Conservation (phyloP, 2,113 vertebrate species). For the Xyliphius kryptos region DNA sequence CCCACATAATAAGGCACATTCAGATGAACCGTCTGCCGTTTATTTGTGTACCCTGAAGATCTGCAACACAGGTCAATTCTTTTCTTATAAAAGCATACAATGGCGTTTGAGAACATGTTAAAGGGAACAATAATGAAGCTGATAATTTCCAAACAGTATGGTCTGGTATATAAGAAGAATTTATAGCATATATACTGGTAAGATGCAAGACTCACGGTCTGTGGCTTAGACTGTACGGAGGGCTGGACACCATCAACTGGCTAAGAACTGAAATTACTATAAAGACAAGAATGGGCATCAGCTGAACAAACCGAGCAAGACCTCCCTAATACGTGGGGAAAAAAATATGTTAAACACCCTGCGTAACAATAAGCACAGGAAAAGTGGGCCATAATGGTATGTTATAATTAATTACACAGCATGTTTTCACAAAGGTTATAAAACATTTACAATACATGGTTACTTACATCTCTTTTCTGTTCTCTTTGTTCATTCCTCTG, state of each 20-base stretch:
- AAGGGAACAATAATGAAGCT: too few relatives aligned
- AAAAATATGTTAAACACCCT: too few relatives aligned
- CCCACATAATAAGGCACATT: constrained; percentile 87
- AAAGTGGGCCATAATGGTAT: too few relatives aligned
- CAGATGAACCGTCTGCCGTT: constrained; percentile 81
- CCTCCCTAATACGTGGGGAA: too few relatives aligned
- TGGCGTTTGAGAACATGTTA: too few relatives aligned
- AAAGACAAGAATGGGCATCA: constrained; percentile 94
- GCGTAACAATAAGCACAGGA: too few relatives aligned
- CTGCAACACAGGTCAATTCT: constrained; percentile 43
- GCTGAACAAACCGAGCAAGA: constrained; percentile 93
- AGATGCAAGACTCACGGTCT: constrained; percentile 80
- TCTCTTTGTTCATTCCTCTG: constrained; percentile 59
- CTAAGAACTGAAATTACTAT: constrained; percentile 92
- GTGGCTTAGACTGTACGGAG: constrained; percentile 91
- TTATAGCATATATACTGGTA: too few relatives aligned
- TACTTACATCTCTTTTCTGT: constrained; percentile 65
- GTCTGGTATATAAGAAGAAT: too few relatives aligned
- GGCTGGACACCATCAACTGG: constrained; percentile 92
- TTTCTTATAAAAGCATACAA: too few relatives aligned
- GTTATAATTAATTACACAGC: too few relatives aligned
- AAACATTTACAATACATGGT: neutral
- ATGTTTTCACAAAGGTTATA: too few relatives aligned
- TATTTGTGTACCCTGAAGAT: constrained; percentile 62
- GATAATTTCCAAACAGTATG: too few relatives aligned